These are phyloP conservation scores for Drosophila cardini DNA, from an alignment of 1,140 invertebrate genomes.

Conservation along the genomic window DNA sequence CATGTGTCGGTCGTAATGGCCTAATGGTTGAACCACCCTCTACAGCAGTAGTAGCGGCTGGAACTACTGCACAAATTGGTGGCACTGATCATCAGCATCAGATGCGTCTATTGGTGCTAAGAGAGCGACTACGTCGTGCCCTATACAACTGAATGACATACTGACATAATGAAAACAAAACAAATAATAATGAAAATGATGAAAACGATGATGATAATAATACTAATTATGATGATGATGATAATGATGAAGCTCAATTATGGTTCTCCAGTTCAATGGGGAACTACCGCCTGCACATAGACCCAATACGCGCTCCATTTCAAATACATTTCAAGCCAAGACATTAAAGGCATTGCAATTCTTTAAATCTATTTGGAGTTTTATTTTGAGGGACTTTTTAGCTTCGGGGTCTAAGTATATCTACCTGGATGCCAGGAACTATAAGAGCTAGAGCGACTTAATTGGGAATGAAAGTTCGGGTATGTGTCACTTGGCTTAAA, in stretches of 20 bases:
- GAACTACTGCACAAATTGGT: not conserved
- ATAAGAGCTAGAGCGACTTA: no score
- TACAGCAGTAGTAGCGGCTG: not conserved
- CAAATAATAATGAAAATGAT: not conserved
- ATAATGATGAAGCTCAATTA: not conserved
- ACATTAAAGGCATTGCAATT: conserved; percentile 4
- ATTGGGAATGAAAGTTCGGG: no score
- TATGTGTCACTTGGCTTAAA: no score
- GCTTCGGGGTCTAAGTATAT: no score
- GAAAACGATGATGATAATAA: not conserved
- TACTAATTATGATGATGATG: not conserved
- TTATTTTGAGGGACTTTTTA: not conserved
- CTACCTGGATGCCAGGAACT: no score
- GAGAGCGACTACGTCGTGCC: conserved; percentile 58
- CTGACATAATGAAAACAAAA: not conserved
- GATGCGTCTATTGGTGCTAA: conserved; percentile 46
- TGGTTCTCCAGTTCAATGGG: not conserved
- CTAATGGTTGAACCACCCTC: conserved; percentile 1
- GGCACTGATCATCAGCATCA: conserved; percentile 52
- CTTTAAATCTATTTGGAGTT: not conserved
- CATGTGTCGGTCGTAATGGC: conserved; percentile 9
- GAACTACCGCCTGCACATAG: not conserved
- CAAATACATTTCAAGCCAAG: conserved; percentile 1
- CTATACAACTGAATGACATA: conserved; percentile 42
- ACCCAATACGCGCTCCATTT: not conserved